Conservation (phyloP, 2,113 vertebrate genomes). For the Takifugu bimaculatus region DNA sequence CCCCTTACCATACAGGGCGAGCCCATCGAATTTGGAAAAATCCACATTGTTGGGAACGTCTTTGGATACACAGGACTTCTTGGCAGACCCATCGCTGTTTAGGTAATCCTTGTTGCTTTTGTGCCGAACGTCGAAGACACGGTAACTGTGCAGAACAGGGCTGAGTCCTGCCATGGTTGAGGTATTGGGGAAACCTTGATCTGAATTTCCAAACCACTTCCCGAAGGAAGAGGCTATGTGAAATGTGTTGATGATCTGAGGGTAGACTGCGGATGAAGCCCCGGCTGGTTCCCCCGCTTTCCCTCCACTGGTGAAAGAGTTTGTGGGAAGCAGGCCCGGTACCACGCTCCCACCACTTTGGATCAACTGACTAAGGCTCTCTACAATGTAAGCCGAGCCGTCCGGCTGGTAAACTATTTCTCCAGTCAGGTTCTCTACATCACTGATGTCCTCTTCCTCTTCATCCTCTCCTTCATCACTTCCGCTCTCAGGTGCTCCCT, state of each 20-base stretch:
- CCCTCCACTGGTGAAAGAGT: conserved; percentile 81
- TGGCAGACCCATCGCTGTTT: conserved; percentile 99
- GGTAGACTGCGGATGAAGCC: conserved; percentile 87
- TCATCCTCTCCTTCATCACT: conserved; percentile 92
- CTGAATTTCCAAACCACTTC: conserved; percentile 97
- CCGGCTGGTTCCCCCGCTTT: conserved; percentile 82
- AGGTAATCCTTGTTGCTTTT: conserved; percentile 99
- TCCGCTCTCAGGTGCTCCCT: conserved; percentile 79
- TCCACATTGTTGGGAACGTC: conserved; percentile 99
- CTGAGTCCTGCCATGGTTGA: conserved; percentile 96
- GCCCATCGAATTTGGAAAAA: conserved; percentile 98
- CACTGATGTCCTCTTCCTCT: conserved; percentile 89
- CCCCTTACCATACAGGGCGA: conserved; percentile 96
- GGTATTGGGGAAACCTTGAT: conserved; percentile 98
- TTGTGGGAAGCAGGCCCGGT: conserved; percentile 82
- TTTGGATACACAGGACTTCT: conserved; percentile 99
- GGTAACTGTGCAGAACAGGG: conserved; percentile 99
- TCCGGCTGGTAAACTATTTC: conserved; percentile 99
- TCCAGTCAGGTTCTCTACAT: conserved; percentile 99
- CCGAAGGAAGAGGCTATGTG: conserved; percentile 99
- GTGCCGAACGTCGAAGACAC: conserved; percentile 99
- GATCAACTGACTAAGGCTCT: conserved; percentile 97
- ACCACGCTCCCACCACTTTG: conserved; percentile 82
- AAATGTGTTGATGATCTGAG: conserved; percentile 99
- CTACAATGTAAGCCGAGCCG: conserved; percentile 97